Evolutionary conservation across 1,140 invertebrate species (phyloP).

Genomic region (Elymnias hypermnestra): DNA sequence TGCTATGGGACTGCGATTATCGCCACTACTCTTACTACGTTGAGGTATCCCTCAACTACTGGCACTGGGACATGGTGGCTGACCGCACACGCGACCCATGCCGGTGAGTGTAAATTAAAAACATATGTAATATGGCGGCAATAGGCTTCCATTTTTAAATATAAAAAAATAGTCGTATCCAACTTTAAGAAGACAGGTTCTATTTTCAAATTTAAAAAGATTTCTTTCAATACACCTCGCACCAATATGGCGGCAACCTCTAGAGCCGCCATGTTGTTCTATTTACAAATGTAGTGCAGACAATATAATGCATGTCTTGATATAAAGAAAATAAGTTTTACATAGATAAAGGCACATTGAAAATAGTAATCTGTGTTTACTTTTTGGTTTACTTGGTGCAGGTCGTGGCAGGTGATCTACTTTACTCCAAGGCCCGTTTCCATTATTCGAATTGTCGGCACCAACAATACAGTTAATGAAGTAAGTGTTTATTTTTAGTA

Average conservation of each 20-base stretch:
- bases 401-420: constrained; percentile 94
- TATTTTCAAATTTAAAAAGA: background rate
- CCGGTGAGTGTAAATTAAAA: too few relatives aligned
- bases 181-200: background rate
- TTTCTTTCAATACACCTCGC: background rate
- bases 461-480: constrained; percentile 97
- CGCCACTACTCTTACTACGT: constrained; percentile 97
- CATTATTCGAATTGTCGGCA: constrained; percentile 96
- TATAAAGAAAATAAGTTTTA: too few relatives aligned
- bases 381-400: constrained; percentile 19
- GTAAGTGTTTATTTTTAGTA: constrained; percentile 67
- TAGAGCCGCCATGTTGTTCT: too few relatives aligned
- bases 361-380: too few relatives aligned
- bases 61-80: constrained; percentile 91
- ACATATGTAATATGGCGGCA: too few relatives aligned
- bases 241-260: too few relatives aligned
- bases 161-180: too few relatives aligned
- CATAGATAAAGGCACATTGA: background rate
- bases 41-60: constrained; percentile 95
- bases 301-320: too few relatives aligned
- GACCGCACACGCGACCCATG: constrained; percentile 86
- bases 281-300: too few relatives aligned
- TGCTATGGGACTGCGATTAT: constrained; percentile 99
- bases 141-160: too few relatives aligned
- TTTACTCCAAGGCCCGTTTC: constrained; percentile 91